Conservation (phyloP, 2,888 invertebrate species). For the Cotesia congregata region DNA sequence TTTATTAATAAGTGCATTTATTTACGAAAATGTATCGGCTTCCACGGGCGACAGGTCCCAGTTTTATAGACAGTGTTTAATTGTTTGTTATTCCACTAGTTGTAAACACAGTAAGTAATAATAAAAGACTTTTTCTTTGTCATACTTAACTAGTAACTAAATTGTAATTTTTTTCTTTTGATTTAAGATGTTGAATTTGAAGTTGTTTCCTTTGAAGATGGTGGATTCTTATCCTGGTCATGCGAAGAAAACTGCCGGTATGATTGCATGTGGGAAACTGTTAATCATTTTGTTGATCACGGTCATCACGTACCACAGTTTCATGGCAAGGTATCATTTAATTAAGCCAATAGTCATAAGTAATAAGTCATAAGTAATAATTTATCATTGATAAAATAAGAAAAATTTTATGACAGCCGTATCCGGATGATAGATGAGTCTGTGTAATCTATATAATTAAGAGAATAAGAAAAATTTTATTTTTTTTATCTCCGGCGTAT, state of each 20-base stretch:
- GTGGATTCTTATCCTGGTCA: slow-evolving; percentile 77
- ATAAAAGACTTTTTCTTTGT: neutral
- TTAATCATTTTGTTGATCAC: slow-evolving; percentile 80
- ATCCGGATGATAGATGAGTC: too few relatives aligned
- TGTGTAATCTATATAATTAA: too few relatives aligned
- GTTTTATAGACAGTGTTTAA: slow-evolving; percentile 73
- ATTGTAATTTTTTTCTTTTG: slow-evolving; percentile 23
- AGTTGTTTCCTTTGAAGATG: slow-evolving; percentile 50
- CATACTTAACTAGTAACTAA: neutral
- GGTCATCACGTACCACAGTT: slow-evolving; percentile 89
- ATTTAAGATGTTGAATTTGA: slow-evolving; percentile 59
- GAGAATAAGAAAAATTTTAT: too few relatives aligned
- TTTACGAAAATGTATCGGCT: slow-evolving; percentile 35
- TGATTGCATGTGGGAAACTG: slow-evolving; percentile 93
- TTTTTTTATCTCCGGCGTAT: too few relatives aligned
- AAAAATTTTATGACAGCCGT: too few relatives aligned
- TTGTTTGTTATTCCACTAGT: slow-evolving; percentile 70
- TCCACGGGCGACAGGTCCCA: slow-evolving; percentile 74
- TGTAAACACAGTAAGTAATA: slow-evolving; percentile 72
- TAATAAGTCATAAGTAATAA: neutral
- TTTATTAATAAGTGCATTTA: slow-evolving; percentile 6
- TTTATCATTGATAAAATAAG: too few relatives aligned
- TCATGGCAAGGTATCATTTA: slow-evolving; percentile 85
- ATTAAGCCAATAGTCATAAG: slow-evolving; percentile 19
- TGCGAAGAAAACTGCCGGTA: slow-evolving; percentile 92